phyloP scores from a whole-genome alignment of 2,888 invertebrate genomes.

The Apamea crenata region DNA sequence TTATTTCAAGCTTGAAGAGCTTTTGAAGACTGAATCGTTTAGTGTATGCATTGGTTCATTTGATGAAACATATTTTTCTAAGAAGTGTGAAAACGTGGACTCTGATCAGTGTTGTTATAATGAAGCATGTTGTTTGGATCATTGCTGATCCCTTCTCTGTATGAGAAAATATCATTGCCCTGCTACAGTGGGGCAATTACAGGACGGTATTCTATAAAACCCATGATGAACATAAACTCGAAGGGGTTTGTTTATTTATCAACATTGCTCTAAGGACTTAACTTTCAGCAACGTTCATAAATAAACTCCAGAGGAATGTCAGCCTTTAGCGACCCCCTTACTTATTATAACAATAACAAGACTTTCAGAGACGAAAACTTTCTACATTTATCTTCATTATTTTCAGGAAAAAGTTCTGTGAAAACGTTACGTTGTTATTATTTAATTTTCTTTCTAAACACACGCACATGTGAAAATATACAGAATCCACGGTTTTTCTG shows the following conservation, averaged over 20 bases:
- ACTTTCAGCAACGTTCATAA: neutral
- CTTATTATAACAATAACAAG: conserved; percentile 2
- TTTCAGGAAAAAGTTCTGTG: neutral
- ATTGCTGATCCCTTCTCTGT: neutral
- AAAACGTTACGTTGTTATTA: neutral
- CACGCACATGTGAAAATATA: neutral
- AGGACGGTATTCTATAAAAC: neutral
- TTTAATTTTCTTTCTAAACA: neutral
- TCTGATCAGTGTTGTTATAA: neutral
- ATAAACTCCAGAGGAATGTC: neutral
- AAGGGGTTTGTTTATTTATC: neutral
- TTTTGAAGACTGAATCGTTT: conserved; percentile 18
- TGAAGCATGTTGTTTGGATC: neutral
- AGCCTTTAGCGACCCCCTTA: neutral
- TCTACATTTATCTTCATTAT: conserved; percentile 39
- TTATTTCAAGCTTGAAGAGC: conserved; percentile 24
- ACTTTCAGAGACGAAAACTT: conserved; percentile 32
- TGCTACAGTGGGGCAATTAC: neutral
- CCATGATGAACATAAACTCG: neutral
- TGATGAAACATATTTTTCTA: neutral
- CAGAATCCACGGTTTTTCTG: neutral
- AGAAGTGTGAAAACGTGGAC: neutral
- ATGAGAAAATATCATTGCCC: neutral
- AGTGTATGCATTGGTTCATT: conserved; percentile 1
- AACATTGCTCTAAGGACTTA: neutral